These are phyloP conservation scores for Petrosia ficiformis DNA, from an alignment of 37 sponge, comb jelly and placozoan species.

Conservation along the genomic window DNA sequence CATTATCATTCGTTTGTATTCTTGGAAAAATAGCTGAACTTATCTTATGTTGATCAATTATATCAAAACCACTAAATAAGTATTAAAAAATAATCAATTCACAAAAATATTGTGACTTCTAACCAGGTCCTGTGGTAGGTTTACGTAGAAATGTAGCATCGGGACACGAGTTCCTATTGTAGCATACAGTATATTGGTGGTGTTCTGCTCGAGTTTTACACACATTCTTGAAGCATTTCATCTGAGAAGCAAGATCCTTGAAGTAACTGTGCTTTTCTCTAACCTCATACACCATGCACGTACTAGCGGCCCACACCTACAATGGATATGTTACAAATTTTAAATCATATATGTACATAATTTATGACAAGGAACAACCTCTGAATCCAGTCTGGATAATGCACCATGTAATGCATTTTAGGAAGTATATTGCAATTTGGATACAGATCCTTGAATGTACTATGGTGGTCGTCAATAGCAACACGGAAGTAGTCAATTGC, in stretches of 20 bases:
- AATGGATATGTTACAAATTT: not conserved
- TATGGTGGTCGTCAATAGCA: conserved; percentile 27
- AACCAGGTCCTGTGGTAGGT: not conserved
- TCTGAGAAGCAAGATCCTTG: conserved; percentile 26
- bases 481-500: conserved; percentile 6
- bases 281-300: conserved; percentile 68
- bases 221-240: conserved; percentile 38
- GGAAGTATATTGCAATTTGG: conserved; percentile 35
- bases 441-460: conserved; percentile 37
- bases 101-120: no score
- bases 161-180: not conserved
- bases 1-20: no score
- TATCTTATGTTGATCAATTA: no score
- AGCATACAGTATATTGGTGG: conserved; percentile 23
- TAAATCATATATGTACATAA: not conserved
- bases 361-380: conserved; percentile 29
- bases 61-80: no score
- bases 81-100: no score
- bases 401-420: conserved; percentile 63
- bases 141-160: not conserved
- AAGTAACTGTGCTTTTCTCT: conserved; percentile 63
- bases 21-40: no score
- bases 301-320: conserved; percentile 57
- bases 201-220: conserved; percentile 44
- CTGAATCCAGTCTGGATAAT: conserved; percentile 45